Base-by-base conservation (phyloP, 2,113 vertebrate genomes). In the Odocoileus virginianus region DNA sequence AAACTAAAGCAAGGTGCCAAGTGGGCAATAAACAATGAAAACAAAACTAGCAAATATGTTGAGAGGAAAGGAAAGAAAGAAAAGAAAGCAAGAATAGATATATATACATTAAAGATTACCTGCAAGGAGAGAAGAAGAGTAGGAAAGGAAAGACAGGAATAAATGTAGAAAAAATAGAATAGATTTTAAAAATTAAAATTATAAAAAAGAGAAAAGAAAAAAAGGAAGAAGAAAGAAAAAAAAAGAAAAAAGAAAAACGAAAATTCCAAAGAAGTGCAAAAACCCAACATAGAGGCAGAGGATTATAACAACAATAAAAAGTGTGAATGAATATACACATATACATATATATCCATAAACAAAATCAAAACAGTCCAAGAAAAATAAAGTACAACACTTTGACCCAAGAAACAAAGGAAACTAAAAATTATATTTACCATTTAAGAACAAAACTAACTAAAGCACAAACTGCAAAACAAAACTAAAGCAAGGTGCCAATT, bases 171-270 rank as follows among this genome's bases (percentile, higher is more conserved):
- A 67, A 67, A 67, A 67, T 67, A 67, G 9, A 67, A 19, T n/a
- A 19, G 17, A 33, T 19, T 64, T 4, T 5, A 19, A 67, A 67
- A 64, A 64, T n/a, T 33, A 64, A 64, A 64, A 67, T 67, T 67
- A 67, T 19, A n/a, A n/a, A 67, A 67, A n/a, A 5, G 2, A n/a
- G 33, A n/a, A 67, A 67, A 67, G 7, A n/a, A 17, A 4, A 57
- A n/a, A n/a, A n/a, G 30, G 30, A 2, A 9, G 3, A 4, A 33
- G 16, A 2, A n/a, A 2, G 9, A 19, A 67, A n/a, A 64, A 33
- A 9, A 8, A 4, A 33, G 33, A 64, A 64, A n/a, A 64, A 50
- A 50, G 1, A 50, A 50, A 50, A 17, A 9, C 16, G 61, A 64
- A 64, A 64, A 64, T n/a, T 64, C 61, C 16, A n/a, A 16, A n/a